Base-by-base conservation (phyloP, 2,888 invertebrate species). In the Alviniconcha strummeri region DNA sequence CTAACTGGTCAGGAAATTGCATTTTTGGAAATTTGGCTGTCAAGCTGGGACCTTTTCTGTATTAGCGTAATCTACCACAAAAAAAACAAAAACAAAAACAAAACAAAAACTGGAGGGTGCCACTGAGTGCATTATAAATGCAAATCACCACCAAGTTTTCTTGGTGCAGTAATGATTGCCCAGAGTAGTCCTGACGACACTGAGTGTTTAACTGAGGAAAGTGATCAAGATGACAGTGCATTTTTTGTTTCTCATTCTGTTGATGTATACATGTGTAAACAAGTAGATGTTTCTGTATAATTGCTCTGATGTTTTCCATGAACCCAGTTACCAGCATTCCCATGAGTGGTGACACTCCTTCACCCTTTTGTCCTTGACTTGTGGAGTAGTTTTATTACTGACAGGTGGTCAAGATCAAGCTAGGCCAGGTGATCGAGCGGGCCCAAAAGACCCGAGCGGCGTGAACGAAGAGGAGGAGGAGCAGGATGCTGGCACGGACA, bases 391-490 rank as follows among this genome's bases (percentile, higher is more conserved):
- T 57, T 57, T n/a, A 9, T 55, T 5, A 7, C 55, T 15, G 11
- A 13, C 77, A 77, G 77, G 77, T 57, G 57, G 57, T 19, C 19
- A 77, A 19, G 19, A 19, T 19, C 77, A 56, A 57, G 77, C 2
- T 57, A 57, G 19, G 5, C 8, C 2, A n/a, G 57, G 19, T 19
- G 57, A 57, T 8, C 69, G 17, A n/a, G n/a, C 17, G 6, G 15
- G 69, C 6, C 17, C 17, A 69, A n/a, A 69, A 69, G n/a, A 69
- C 69, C 69, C n/a, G 69, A 69, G 69, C 1, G n/a, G n/a, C 1
- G n/a, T 15, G 69, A 69, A 69, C 19, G 78, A 81, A 13, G 84
- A 84, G 52, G 88, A 87, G n/a, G 91, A 82, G 76, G 75, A 64
- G 64, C 60, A 60, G 13, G 76, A 54, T 9, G 15, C 36, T 5